These are phyloP conservation scores for Equus quagga DNA, from an alignment of 2,113 vertebrate species.

Conservation along the genomic window DNA sequence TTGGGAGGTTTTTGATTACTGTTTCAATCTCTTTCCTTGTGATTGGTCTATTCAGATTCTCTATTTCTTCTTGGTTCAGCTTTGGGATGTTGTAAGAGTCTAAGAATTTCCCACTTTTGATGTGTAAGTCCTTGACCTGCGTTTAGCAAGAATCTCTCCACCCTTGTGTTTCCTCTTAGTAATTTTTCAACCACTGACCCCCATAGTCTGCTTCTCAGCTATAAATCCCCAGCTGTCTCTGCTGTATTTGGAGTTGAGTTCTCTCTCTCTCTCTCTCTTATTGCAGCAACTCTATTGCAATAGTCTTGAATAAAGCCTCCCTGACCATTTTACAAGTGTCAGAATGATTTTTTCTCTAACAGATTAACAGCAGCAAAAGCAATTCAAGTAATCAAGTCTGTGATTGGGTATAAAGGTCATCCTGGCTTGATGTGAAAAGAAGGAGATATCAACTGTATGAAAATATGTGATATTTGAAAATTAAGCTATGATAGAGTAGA, in stretches of 20 bases:
- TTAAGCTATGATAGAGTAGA: background rate
- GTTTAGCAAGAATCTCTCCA: background rate
- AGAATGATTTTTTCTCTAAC: background rate
- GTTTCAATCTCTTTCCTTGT: too few species aligned
- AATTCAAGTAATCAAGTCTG: background rate
- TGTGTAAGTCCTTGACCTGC: background rate
- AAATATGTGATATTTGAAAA: slow-evolving; percentile 16
- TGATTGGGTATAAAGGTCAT: background rate
- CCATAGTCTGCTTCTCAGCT: background rate
- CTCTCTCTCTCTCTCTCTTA: background rate
- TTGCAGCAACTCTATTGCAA: background rate
- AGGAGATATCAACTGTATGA: background rate
- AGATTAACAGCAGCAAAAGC: background rate
- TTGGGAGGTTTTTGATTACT: too few species aligned
- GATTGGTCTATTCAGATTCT: too few species aligned
- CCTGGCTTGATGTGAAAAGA: background rate
- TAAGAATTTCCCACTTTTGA: background rate
- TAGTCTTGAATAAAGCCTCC: background rate
- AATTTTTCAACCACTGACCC: background rate
- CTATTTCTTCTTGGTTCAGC: too few species aligned
- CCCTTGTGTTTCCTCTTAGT: background rate
- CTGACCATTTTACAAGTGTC: too few species aligned
- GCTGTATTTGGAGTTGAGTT: background rate
- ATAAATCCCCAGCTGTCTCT: background rate
- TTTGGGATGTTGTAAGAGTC: too few species aligned